Conservation (phyloP, 1,140 invertebrate species). For the Xylocopa sonorina region DNA sequence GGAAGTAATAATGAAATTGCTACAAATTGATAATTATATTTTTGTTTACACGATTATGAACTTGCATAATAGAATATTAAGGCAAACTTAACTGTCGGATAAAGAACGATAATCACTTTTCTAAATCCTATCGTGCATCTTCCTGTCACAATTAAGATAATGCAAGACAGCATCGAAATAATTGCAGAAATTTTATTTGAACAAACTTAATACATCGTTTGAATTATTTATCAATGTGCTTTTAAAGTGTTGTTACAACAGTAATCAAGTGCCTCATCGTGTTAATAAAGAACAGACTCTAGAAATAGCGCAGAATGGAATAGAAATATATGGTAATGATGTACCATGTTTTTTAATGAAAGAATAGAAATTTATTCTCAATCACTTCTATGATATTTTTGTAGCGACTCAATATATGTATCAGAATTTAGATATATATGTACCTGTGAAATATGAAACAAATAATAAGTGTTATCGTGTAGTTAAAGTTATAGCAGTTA, state of each 20-base stretch:
- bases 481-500: slow-evolving; percentile 15
- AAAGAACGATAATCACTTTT: background rate
- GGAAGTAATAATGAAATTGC: slow-evolving; percentile 45
- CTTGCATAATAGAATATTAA: background rate
- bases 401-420: background rate
- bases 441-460: background rate
- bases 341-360: background rate
- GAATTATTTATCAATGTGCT: slow-evolving; percentile 17
- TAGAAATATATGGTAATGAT: background rate
- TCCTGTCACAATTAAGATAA: background rate
- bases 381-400: slow-evolving; percentile 26
- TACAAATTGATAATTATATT: background rate
- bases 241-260: slow-evolving; percentile 9
- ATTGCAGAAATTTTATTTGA: background rate
- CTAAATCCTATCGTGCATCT: background rate
- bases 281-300: background rate
- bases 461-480: slow-evolving; percentile 12
- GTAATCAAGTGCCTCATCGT: slow-evolving; percentile 51
- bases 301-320: background rate
- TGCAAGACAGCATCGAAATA: background rate
- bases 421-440: background rate
- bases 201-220: background rate
- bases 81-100: background rate
- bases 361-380: background rate
- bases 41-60: background rate